A percentile compares a stretch with the other conserved stretches of the same genome.
Conservation (phyloP, 2,888 invertebrate genomes). For the Eilema depressum region DNA sequence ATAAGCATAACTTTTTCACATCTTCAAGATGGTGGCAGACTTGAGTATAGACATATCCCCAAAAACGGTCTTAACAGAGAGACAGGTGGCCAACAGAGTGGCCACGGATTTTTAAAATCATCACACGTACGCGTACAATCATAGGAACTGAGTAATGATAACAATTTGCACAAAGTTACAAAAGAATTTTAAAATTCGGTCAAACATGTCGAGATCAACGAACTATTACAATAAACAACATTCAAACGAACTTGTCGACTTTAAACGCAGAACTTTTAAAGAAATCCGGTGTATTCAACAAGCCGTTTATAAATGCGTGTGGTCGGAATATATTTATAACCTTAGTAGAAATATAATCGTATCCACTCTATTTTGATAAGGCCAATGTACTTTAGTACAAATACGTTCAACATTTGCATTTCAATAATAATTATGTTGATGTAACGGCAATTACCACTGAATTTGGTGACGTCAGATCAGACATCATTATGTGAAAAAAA, state of each 20-base stretch:
- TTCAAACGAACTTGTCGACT: slow-evolving; percentile 13
- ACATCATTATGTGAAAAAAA: background rate
- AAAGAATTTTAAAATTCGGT: background rate
- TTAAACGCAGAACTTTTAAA: slow-evolving; percentile 24
- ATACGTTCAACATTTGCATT: slow-evolving; percentile 1
- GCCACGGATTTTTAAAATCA: background rate
- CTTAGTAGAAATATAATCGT: slow-evolving; percentile 32
- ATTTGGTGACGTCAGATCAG: background rate
- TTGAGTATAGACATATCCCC: background rate
- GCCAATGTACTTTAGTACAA: slow-evolving; percentile 32
- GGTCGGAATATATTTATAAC: slow-evolving; percentile 34
- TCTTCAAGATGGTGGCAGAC: no score
- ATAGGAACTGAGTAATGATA: background rate
- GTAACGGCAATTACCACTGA: background rate
- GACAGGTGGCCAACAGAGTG: no score
- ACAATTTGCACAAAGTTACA: background rate
- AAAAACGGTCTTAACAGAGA: background rate
- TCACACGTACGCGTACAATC: background rate
- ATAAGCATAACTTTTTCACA: no score
- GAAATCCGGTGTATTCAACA: slow-evolving; percentile 33
- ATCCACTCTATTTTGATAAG: slow-evolving; percentile 24
- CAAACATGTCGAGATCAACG: background rate
- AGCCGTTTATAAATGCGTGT: slow-evolving; percentile 25
- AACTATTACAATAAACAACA: slow-evolving; percentile 9
- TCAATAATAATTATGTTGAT: background rate